A percentile compares a stretch with the other conserved stretches of the same genome.
Evolutionary conservation across 1,140 invertebrate species (phyloP).

Genomic region (Ceratosolen solmsi): DNA sequence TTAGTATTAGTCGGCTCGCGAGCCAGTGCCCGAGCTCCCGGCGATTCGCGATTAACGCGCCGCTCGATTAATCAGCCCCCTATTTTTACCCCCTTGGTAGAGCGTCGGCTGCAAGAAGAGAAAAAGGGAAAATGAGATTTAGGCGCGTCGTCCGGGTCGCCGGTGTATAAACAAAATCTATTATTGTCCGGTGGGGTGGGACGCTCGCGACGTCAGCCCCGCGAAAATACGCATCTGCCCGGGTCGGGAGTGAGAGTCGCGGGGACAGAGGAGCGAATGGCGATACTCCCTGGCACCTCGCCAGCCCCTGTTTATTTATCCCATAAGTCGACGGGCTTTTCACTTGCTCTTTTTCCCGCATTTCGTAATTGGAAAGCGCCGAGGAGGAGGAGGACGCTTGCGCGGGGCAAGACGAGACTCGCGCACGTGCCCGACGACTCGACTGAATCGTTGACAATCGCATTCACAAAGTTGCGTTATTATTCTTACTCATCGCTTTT

Average conservation of each 20-base stretch:
- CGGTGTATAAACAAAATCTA: constrained; percentile 12
- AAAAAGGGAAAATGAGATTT: background rate
- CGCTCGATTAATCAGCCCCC: background rate
- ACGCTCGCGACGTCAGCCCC: background rate
- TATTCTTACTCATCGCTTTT: too few relatives aligned
- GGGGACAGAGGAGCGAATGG: background rate
- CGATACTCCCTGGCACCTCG: background rate
- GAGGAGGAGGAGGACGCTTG: background rate
- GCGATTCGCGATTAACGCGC: background rate
- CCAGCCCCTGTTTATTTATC: constrained; percentile 16
- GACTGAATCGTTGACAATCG: too few relatives aligned
- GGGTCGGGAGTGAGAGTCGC: background rate
- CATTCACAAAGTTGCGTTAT: too few relatives aligned
- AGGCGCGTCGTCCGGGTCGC: background rate
- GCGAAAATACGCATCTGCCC: background rate
- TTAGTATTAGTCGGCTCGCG: too few relatives aligned
- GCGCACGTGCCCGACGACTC: background rate
- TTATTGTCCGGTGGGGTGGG: background rate
- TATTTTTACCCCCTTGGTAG: constrained; percentile 3
- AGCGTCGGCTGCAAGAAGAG: background rate
- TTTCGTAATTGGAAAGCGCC: background rate
- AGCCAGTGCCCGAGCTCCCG: background rate
- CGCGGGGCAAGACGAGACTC: background rate
- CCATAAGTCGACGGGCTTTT: background rate
- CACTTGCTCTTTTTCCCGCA: background rate